A percentile compares a stretch with the other conserved stretches of the same genome.
phyloP scores from a whole-genome alignment of 2,888 invertebrate genomes.

The Byasa hedistus region DNA sequence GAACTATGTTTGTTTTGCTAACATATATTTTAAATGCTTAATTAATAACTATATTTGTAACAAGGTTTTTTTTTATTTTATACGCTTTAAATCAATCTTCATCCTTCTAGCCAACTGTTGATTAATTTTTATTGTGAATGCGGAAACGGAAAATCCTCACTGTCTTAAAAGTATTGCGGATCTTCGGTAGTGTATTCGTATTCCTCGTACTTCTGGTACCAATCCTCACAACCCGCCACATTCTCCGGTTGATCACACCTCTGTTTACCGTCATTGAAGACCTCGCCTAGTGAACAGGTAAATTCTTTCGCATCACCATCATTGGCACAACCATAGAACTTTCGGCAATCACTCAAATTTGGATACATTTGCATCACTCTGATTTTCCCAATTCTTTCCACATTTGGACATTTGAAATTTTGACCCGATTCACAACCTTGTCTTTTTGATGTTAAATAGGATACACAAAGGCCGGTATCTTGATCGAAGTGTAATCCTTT shows the following conservation, averaged over 20 bases:
- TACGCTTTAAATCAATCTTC: too few species aligned
- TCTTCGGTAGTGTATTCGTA: conserved; percentile 10
- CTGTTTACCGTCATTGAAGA: conserved; percentile 9
- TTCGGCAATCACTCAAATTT: conserved; percentile 6
- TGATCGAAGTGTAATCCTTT: conserved; percentile 4
- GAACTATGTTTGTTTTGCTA: too few species aligned
- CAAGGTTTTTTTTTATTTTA: too few species aligned
- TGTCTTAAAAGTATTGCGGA: background rate
- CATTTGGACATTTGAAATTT: conserved; percentile 7
- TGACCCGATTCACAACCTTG: background rate
- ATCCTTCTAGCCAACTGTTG: too few species aligned
- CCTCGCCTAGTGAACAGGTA: conserved; percentile 3
- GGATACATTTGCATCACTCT: background rate
- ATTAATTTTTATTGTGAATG: too few species aligned
- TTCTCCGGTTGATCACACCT: conserved; percentile 11
- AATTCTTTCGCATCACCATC: conserved; percentile 4
- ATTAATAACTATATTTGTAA: too few species aligned
- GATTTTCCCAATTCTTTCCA: background rate
- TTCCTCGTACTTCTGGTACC: conserved; percentile 13
- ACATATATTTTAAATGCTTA: too few species aligned
- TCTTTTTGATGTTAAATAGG: conserved; percentile 1
- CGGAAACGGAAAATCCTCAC: too few species aligned
- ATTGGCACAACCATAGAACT: conserved; percentile 9
- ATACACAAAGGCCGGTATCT: conserved; percentile 1
- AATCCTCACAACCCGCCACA: conserved; percentile 12